These are phyloP conservation scores for Epicampocera succincta DNA, from an alignment of 2,888 invertebrate species.

Conservation along the genomic window DNA sequence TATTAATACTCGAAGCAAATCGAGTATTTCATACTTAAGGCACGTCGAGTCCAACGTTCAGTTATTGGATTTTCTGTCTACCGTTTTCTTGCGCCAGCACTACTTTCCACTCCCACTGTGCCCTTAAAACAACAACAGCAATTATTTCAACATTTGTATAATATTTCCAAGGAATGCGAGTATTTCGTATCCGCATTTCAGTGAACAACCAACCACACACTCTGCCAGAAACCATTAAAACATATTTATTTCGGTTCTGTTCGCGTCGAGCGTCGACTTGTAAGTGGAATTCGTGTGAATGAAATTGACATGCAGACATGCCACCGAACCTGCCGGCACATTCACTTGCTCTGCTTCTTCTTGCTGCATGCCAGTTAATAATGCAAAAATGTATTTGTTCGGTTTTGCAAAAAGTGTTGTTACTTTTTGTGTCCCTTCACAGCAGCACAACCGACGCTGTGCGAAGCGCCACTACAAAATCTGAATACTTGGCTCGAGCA, in stretches of 20 bases:
- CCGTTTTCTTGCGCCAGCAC: no score
- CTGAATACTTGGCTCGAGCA: conserved; percentile 1
- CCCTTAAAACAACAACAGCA: background rate
- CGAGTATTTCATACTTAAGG: no score
- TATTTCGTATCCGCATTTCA: background rate
- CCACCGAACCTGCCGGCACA: conserved; percentile 4
- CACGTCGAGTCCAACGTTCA: no score
- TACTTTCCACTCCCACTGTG: background rate
- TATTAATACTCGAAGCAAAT: no score
- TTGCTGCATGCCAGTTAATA: conserved; percentile 9
- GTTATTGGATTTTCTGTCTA: no score
- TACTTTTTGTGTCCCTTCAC: conserved; percentile 8
- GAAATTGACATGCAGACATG: conserved; percentile 21
- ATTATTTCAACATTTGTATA: background rate
- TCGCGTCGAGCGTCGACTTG: conserved; percentile 13
- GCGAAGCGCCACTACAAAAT: background rate
- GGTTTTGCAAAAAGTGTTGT: conserved; percentile 18
- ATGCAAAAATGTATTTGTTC: background rate
- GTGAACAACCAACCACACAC: conserved; percentile 1
- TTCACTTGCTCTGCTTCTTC: background rate
- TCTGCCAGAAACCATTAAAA: conserved; percentile 19
- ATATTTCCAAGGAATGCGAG: no score
- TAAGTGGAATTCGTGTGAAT: conserved; percentile 5
- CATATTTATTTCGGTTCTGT: background rate
- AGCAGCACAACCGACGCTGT: background rate